Conservation (phyloP, 2,797 vertebrate species). For the Crypturellus tataupa region DNA sequence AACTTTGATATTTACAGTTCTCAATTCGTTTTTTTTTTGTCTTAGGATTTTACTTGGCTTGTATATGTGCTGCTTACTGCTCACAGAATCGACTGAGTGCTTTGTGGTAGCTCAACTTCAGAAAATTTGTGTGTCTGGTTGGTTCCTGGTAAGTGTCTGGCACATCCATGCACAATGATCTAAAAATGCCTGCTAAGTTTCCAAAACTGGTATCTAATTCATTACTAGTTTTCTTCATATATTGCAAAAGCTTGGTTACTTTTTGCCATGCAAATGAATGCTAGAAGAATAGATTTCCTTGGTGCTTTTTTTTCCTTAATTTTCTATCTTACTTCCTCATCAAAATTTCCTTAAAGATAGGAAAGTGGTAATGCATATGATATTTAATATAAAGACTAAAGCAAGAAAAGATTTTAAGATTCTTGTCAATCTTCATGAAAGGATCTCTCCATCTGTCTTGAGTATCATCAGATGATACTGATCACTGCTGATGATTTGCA, state of each 20-base stretch:
- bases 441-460: not conserved
- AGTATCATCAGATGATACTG: accelerated
- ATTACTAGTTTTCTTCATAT: not conserved
- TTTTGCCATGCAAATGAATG: not conserved
- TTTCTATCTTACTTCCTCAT: not conserved
- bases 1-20: not conserved
- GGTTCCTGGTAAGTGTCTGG: not conserved
- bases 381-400: not conserved
- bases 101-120: too few relatives aligned
- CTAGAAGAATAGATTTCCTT: not conserved
- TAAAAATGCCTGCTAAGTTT: not conserved
- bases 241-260: not conserved
- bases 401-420: not conserved
- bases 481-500: not conserved
- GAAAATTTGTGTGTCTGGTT: not conserved
- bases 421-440: not conserved
- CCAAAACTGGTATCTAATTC: not conserved
- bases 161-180: not conserved
- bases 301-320: too few relatives aligned
- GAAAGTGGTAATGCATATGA: not conserved
- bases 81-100: not conserved
- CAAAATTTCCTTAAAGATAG: not conserved
- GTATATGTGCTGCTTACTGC: not conserved
- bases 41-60: not conserved
- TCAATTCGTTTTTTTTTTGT: not conserved